Evolutionary conservation across 1,140 invertebrate species (phyloP), one percentile per base, ranked within the genome.

Genomic region (Euwallacea fornicatus): DNA sequence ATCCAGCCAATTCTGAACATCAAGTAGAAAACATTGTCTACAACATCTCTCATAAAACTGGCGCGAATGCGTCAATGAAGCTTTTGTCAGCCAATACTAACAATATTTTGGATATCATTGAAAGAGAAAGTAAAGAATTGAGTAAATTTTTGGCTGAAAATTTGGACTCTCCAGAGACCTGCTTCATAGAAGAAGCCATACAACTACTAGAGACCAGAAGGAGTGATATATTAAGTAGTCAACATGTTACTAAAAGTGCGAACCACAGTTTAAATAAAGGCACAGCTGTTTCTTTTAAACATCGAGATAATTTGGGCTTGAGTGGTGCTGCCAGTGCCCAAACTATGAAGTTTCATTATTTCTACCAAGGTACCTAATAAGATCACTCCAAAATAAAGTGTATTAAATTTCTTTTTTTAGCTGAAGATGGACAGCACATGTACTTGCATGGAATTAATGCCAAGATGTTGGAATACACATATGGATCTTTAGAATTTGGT

Each of bases 401-500:
- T 2, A 33, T 2, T 33, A 33, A 33, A 33, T 66, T 42, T 66
- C 42, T 61, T 71, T 69, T 72, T 85, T 50, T 76, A 93, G 92
- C 91, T 67, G 84, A 86, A 44, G 94, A 97, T 84, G 96, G 96
- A 0, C 95, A 97, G 81, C 92, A 96, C 79, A 88, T 98, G 41
- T 99, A 95, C 81, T 82, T 98, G 56, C 93, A 98, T 84, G 89
- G 93, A 4, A 81, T 98, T 73, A 98, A 98, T 83, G 89, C 93
- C 2, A 90, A 91, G 61, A 96, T 98, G 88, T 81, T 99, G 72
- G 90, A 93, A 77, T 87, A 89, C 55, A 89, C 93, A 56, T 98
- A 95, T 84, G 94, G 93, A 13, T 86, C 85, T 55, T 84, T 98
- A 56, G 90, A 93, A 69, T 83, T 89, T 53, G 91, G 91, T 69